Conservation (phyloP, 1,140 invertebrate genomes). For the Bombus consobrinus region DNA sequence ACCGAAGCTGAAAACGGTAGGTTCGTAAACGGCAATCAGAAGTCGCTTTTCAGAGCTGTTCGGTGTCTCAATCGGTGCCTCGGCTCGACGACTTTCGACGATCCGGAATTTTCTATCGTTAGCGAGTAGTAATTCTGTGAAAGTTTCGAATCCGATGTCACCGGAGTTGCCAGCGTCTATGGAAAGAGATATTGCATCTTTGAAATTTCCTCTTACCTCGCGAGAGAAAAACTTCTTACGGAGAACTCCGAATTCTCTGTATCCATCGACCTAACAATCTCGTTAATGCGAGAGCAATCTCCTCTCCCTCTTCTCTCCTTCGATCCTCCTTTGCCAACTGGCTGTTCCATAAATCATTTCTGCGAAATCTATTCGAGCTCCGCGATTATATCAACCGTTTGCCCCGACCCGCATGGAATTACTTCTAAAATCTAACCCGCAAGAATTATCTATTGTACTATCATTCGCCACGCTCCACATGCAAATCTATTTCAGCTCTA, state of each 20-base stretch:
- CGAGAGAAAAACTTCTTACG: conserved; percentile 5
- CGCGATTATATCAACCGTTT: background rate
- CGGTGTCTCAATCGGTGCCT: background rate
- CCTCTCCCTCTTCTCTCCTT: too few relatives aligned
- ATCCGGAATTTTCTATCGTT: conserved; percentile 39
- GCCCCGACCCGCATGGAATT: background rate
- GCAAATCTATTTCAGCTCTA: too few relatives aligned
- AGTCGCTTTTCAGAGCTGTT: background rate
- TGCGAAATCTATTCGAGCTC: background rate
- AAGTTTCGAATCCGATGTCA: conserved; percentile 35
- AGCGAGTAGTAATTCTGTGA: conserved; percentile 31
- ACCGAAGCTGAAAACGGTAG: background rate
- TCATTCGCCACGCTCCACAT: background rate
- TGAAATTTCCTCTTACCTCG: conserved; percentile 21
- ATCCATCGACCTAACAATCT: conserved; percentile 25
- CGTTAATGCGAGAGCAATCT: conserved; percentile 32
- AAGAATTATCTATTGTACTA: too few relatives aligned
- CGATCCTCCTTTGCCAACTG: background rate
- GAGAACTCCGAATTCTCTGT: conserved; percentile 21
- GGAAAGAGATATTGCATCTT: conserved; percentile 31
- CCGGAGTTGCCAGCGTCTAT: conserved; percentile 2
- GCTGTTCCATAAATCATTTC: conserved; percentile 37
- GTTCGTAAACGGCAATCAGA: conserved; percentile 12
- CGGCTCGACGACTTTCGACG: background rate
- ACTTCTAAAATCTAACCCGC: background rate